Percentiles rank a stretch among this genome's conserved stretches.
phyloP scores from a whole-genome alignment of 2,797 vertebrate genomes.

The Rhinoraja longicauda region DNA sequence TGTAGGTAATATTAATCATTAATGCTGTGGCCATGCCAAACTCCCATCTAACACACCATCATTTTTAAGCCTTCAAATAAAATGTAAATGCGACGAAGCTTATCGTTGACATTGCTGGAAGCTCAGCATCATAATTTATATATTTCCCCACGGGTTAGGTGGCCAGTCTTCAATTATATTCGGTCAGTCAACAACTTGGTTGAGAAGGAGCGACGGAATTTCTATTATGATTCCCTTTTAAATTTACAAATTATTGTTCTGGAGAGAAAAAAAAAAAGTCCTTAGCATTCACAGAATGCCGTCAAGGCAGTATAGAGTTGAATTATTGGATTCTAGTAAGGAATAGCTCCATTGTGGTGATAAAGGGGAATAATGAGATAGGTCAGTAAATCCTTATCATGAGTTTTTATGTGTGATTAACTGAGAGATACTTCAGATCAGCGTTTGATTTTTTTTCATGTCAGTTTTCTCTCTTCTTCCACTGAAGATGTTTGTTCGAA shows the following conservation, averaged over 20 bases:
- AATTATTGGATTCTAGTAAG: background rate
- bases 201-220: background rate
- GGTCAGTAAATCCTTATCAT: conserved; percentile 32
- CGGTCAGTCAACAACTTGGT: conserved; percentile 3
- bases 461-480: background rate
- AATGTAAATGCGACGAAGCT: background rate
- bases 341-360: background rate
- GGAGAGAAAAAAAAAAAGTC: background rate
- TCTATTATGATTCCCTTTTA: conserved; percentile 4
- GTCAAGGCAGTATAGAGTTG: background rate
- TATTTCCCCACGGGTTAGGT: conserved; percentile 1
- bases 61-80: conserved; percentile 12
- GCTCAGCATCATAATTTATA: background rate
- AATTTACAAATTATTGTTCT: conserved; percentile 30
- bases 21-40: background rate
- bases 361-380: background rate
- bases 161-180: conserved; percentile 12
- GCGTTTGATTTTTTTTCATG: background rate
- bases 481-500: background rate
- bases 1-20: conserved; percentile 27
- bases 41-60: conserved; percentile 13
- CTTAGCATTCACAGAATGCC: background rate
- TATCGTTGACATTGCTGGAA: background rate
- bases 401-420: conserved; percentile 23
- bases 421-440: background rate